A percentile compares a stretch with the other conserved stretches of the same genome.
phyloP scores from a whole-genome alignment of 2,888 invertebrate genomes.

The Dicroscelio sp. region DNA sequence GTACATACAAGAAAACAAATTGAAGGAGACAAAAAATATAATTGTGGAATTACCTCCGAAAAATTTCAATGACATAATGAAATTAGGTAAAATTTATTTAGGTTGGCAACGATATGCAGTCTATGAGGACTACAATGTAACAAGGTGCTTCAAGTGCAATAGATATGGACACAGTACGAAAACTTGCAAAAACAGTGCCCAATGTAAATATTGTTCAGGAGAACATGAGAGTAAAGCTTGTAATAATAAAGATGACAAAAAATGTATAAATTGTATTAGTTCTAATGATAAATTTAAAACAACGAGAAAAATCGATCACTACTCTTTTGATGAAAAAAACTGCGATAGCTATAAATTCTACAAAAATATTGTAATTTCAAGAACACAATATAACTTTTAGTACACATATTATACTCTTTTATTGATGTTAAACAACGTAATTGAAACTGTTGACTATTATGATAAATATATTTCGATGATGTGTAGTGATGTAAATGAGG shows the following conservation, averaged over 20 bases:
- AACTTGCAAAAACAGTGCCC: background rate
- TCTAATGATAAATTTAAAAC: background rate
- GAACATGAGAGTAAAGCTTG: constrained; percentile 10
- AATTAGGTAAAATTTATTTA: background rate
- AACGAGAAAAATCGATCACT: background rate
- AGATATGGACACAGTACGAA: constrained; percentile 16
- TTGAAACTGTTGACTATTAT: background rate
- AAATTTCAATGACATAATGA: background rate
- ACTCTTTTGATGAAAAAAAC: background rate
- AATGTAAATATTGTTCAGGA: constrained; percentile 4
- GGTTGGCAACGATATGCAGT: constrained; percentile 43
- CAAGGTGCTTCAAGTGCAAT: constrained; percentile 27
- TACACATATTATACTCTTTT: no score
- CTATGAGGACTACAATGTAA: constrained; percentile 33
- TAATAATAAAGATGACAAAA: background rate
- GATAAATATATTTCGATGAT: background rate
- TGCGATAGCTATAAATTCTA: background rate
- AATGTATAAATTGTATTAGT: constrained; percentile 18
- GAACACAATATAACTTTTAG: background rate
- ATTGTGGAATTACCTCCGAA: background rate
- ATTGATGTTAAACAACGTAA: no score
- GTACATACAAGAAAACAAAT: no score
- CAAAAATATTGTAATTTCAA: background rate
- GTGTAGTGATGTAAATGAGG: background rate
- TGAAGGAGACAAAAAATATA: no score